A percentile compares a stretch with the other conserved stretches of the same genome.
These are phyloP conservation scores for Willisornis vidua DNA, from an alignment of 2,113 vertebrate genomes.

Conservation along the genomic window DNA sequence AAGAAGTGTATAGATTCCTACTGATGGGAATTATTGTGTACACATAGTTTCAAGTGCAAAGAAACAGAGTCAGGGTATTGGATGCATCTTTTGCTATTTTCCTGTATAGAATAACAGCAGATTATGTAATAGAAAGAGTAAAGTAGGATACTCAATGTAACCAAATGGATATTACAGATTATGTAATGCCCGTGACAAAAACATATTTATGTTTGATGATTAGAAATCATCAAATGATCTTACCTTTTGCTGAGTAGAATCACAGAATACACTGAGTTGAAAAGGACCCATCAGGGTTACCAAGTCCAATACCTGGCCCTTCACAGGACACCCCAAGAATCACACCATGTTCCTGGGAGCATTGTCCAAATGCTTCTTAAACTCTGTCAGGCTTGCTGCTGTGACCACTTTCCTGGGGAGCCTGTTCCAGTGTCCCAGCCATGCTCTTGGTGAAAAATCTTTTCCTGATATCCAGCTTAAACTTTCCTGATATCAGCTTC, in stretches of 20 bases:
- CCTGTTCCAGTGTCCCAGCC: background rate
- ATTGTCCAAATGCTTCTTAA: background rate
- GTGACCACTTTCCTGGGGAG: background rate
- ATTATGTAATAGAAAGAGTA: background rate
- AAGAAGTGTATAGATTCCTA: background rate
- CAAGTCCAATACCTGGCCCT: background rate
- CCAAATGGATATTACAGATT: background rate
- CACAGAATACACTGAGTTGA: background rate
- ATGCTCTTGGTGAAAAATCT: background rate
- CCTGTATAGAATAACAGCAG: background rate
- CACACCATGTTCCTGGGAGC: background rate
- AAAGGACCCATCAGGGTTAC: background rate
- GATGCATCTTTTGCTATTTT: background rate
- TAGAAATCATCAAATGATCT: background rate
- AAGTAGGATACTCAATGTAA: background rate
- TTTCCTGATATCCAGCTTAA: background rate
- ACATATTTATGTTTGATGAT: background rate
- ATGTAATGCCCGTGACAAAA: background rate
- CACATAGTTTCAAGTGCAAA: background rate
- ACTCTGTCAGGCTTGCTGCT: background rate
- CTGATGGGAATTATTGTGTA: background rate
- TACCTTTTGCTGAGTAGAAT: background rate
- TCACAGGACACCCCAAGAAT: background rate
- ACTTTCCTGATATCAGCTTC: background rate
- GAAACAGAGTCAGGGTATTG: accelerated